Base-by-base conservation (phyloP, 2,797 vertebrate species). In the Catostomus latipinnis region DNA sequence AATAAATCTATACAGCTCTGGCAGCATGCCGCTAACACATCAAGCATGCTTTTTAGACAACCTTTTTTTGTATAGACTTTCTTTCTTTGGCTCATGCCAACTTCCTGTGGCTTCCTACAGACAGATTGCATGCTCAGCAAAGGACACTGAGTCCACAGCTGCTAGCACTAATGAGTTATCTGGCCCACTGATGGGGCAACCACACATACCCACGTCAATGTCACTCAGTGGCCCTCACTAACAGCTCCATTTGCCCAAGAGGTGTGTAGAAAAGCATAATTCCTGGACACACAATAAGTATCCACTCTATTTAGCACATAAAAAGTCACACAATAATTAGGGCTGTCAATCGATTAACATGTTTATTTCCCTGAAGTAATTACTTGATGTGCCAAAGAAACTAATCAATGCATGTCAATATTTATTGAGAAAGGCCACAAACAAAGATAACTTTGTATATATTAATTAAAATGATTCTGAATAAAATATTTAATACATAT, bases 1-100 rank as follows among this genome's bases (percentile, higher is more conserved):
- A 84, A 90, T 86, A 86, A 91, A 92, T 92, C 90, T 86, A 87
- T 87, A 90, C 83, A 87, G 82, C 79, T 84, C 83, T 73, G 82
- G 87, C 88, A 88, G 61, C 72, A 67, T 58, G 63, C 75, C 80
- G n/a, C 48, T 69, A 88, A 89, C 81, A 89, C 90, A 88, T 88
- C 83, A 88, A 87, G 83, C 56, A 79, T 80, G 82, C 80, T 74
- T 86, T 86, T 87, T 72, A 74, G 84, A 84, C 81, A 78, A 53
- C 58, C 16, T 79, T 3, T 34, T 78, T 78, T 65, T 73, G 50
- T 57, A 63, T 16, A 63, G 67, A 16, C 6, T 54, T 68, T 52
- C 48, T 48, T 67, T n/a, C 7, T 49, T n/a, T 54, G 8, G n/a
- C 12, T 18, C 10, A 43, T 74, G 65, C 76, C 58, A 74, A 46